Evolutionary conservation across 2,888 invertebrate species (phyloP), one percentile per base, ranked within the genome.

Genomic region (Itoplectis maculator): DNA sequence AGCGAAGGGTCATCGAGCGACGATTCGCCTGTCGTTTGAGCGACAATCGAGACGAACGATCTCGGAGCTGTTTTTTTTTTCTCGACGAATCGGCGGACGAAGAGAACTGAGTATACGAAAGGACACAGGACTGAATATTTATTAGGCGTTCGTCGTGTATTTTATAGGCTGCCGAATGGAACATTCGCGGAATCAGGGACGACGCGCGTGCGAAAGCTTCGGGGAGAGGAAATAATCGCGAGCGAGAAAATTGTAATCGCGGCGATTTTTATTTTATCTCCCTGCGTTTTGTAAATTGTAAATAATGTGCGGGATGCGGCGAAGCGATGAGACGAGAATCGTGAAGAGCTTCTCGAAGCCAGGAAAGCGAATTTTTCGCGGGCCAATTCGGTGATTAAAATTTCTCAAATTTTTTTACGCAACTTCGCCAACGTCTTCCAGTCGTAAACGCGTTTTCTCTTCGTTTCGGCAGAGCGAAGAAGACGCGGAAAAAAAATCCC

Each of bases 101-200:
- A 82, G 70, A 79, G 84, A 85, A 84, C 79, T 76, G 86, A 88
- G 88, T 88, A 90, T 89, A 89, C 89, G 88, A 89, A 81, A 79
- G 83, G 78, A 85, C 85, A 80, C 81, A 78, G 84, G 86, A 89
- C 86, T 87, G 86, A 88, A 84, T 88, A 87, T 88, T 89, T 88
- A 87, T 88, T 88, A 84, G 75, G 63, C 68, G 73, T 83, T 80
- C 68, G 72, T 82, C 63, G 73, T 76, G 68, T 75, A 66, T 70
- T 73, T 79, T 85, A 74, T 56, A 78, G 76, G 69, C 79, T 73
- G 20, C 69, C 56, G 35, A 68, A 45, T 45, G 51, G 11, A 76
- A 68, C 70, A 40, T 73, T 49, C 20, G 47, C 13, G 49, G 42
- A 35, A 69, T 73, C 23, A 54, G 23, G 68, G 29, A 18, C 29